phyloP scores from a whole-genome alignment of 2,888 invertebrate species.

The Drosophila mayaguana region DNA sequence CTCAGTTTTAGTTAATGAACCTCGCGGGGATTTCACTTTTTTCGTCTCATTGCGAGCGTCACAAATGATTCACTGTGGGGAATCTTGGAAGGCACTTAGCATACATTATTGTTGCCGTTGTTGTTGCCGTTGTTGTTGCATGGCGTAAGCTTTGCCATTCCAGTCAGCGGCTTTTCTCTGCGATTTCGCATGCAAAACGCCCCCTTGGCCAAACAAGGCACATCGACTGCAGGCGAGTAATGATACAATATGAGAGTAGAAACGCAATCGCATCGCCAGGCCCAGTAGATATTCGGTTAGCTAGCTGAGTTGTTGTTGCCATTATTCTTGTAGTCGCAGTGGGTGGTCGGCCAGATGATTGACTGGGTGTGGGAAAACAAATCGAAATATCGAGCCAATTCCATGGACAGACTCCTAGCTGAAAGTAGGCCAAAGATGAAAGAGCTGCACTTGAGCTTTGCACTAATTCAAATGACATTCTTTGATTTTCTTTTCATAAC shows the following conservation, averaged over 20 bases:
- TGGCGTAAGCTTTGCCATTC: constrained; percentile 14
- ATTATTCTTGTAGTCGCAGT: neutral
- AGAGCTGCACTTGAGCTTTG: neutral
- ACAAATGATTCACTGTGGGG: constrained; percentile 44
- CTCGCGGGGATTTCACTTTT: constrained; percentile 45
- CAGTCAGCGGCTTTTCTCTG: constrained; percentile 10
- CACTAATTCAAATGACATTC: constrained; percentile 15
- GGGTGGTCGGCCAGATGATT: constrained; percentile 1
- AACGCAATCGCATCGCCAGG: constrained; percentile 4
- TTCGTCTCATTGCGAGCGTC: constrained; percentile 18
- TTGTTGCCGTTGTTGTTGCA: neutral
- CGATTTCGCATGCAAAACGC: constrained; percentile 36
- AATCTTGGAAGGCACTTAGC: constrained; percentile 41
- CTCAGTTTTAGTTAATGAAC: constrained; percentile 53
- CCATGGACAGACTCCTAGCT: constrained; percentile 38
- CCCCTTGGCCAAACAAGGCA: constrained; percentile 38
- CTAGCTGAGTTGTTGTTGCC: constrained; percentile 23
- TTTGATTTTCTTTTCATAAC: constrained; percentile 29
- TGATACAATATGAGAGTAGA: constrained; percentile 9
- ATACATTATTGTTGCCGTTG: neutral
- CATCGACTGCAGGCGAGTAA: constrained; percentile 13
- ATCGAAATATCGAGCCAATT: constrained; percentile 1
- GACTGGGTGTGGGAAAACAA: neutral
- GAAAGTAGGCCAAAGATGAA: constrained; percentile 34
- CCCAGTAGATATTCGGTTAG: constrained; percentile 41